These are phyloP conservation scores for Chinchilla lanigera DNA, from an alignment of 2,113 vertebrate genomes.

Conservation along the genomic window DNA sequence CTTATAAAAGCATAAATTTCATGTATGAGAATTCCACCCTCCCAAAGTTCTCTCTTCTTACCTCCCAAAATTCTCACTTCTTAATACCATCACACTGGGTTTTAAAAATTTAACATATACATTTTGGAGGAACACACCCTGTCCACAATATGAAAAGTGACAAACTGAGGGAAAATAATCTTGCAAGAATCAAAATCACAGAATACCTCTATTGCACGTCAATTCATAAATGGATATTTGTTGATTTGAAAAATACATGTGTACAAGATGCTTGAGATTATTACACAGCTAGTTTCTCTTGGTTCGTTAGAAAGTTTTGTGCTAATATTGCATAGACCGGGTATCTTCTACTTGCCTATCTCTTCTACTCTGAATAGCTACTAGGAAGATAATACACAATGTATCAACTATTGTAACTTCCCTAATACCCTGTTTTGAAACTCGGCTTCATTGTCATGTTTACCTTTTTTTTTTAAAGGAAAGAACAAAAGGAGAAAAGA, in stretches of 20 bases:
- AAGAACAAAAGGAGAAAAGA: no score
- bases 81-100: background rate
- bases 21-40: background rate
- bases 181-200: background rate
- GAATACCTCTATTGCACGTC: rapidly evolving
- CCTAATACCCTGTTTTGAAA: no score
- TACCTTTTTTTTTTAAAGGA: no score
- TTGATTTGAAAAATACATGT: slow-evolving; percentile 34
- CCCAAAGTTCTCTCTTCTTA: background rate
- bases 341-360: no score
- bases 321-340: no score
- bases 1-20: background rate
- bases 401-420: no score
- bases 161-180: background rate
- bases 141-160: background rate
- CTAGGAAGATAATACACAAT: no score
- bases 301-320: no score
- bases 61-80: background rate
- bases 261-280: no score
- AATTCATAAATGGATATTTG: background rate
- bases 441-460: no score
- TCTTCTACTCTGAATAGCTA: no score
- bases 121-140: background rate
- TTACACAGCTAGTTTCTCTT: no score
- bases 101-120: background rate